Conservation (phyloP, 2,888 invertebrate species). For the Hyalella azteca region DNA sequence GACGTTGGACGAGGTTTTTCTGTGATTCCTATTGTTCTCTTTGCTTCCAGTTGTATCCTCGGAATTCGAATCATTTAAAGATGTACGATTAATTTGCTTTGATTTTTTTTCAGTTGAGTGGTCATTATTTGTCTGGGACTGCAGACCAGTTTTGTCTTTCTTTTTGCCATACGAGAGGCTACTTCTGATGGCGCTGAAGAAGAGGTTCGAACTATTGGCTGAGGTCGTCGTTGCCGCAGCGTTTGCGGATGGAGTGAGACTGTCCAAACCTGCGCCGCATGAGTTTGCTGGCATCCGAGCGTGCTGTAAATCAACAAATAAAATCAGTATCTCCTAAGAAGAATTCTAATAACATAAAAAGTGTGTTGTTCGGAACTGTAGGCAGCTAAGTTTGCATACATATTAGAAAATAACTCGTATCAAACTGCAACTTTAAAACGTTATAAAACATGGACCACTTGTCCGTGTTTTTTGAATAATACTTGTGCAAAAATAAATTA, state of each 20-base stretch:
- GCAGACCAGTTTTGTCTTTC: neutral
- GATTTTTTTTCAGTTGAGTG: neutral
- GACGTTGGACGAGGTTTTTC: too few relatives aligned
- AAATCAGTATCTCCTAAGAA: too few relatives aligned
- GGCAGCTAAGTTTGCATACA: too few relatives aligned
- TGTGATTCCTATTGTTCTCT: neutral
- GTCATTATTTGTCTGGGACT: neutral
- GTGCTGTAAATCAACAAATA: neutral
- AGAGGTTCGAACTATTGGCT: neutral
- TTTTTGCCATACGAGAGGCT: conserved; percentile 26
- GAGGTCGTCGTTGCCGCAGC: neutral
- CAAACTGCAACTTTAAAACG: too few relatives aligned
- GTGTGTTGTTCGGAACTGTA: too few relatives aligned
- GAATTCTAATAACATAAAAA: too few relatives aligned
- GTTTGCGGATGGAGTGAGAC: neutral
- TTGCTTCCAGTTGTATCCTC: neutral
- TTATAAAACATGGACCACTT: too few relatives aligned
- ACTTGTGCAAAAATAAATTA: too few relatives aligned
- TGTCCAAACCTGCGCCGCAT: neutral
- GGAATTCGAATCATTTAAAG: neutral
- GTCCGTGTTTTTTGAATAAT: too few relatives aligned
- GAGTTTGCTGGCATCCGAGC: neutral
- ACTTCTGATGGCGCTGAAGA: conserved; percentile 2
- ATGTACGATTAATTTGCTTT: neutral
- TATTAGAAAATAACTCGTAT: too few relatives aligned